These are phyloP conservation scores for Holothuria glaberrima DNA, from an alignment of 35 echinoderm and acorn worm genomes.

Conservation along the genomic window DNA sequence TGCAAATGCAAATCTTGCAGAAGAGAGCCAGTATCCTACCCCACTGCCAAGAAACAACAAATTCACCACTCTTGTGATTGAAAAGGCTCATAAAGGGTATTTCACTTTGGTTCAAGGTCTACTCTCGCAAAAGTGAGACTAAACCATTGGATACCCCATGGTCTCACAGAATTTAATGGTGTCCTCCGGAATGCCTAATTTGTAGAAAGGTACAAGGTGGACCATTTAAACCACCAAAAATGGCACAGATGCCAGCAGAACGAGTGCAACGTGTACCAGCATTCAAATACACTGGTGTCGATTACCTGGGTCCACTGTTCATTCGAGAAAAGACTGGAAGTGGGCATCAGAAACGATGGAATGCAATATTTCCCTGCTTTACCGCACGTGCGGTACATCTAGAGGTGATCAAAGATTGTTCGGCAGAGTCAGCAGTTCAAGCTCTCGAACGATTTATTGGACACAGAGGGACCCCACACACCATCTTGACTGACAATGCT, in stretches of 20 bases:
- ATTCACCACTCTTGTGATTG: neutral
- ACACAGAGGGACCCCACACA: neutral
- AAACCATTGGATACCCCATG: constrained; percentile 3
- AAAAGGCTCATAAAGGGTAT: neutral
- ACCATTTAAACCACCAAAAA: neutral
- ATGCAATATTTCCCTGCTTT: neutral
- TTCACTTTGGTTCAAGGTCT: neutral
- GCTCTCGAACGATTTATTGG: constrained; percentile 20
- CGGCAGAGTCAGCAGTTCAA: constrained; percentile 33
- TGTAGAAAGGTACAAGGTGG: neutral
- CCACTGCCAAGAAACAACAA: neutral
- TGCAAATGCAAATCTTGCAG: neutral
- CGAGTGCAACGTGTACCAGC: constrained; percentile 1
- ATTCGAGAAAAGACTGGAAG: neutral
- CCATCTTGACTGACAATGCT: constrained; percentile 13
- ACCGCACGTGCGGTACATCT: neutral
- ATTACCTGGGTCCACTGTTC: constrained; percentile 20
- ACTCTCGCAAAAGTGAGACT: constrained; percentile 15
- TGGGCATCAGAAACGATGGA: constrained; percentile 8
- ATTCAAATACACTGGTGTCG: neutral
- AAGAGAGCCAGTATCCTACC: neutral
- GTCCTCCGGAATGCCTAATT: neutral
- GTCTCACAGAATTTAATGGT: neutral
- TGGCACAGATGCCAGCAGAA: constrained; percentile 9
- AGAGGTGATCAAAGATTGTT: constrained; percentile 23